Base-by-base conservation (phyloP, 2,113 vertebrate species). In the Anhinga rufa region DNA sequence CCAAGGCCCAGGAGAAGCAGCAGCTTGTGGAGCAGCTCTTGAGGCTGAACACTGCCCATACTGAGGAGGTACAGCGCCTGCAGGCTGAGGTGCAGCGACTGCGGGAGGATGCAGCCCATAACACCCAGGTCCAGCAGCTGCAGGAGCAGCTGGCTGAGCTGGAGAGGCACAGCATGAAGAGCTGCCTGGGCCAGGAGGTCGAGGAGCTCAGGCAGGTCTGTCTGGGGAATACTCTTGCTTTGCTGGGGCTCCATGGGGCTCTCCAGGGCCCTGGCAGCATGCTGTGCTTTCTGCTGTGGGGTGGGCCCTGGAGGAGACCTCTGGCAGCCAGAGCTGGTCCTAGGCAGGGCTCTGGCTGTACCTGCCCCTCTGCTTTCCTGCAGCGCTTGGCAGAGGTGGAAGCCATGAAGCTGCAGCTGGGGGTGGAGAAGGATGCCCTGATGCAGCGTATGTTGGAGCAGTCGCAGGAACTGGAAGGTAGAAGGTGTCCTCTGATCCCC, bases 1-100 rank as follows among this genome's bases (percentile, higher is more conserved):
- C 86, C 32, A 38, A 99, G 98, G 96, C 96, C 81, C 97, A 97
- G 86, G 97, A 98, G 93, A 95, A 97, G 8, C 94, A 95, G 21
- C 86, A 66, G 42, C 88, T 98, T 61, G 96, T 49, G n/a, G 98
- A 98, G 68, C 96, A 96, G 58, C 97, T 99, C 48, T 79, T 20
- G 1, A 42, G 58, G 4, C 97, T 98, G 79, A 96, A 90, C 2
- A 84, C 96, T 49, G 87, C 98, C 54, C 83, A 97, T 4, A 9
- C 60, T 0, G 28, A 82, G 9, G 98, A 98, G 96, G 69, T 98
- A 92, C 97, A 93, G n/a, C 60, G 90, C 55, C 95, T 98, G 91
- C 93, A 31, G 74, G 82, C 54, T 0, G 95, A 86, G 16, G 38
- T 98, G 48, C 71, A 17, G 96, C 92, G 17, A 44, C 36, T 94